Base-by-base conservation (phyloP, 2,888 invertebrate species). In the Abrostola triplasia region DNA sequence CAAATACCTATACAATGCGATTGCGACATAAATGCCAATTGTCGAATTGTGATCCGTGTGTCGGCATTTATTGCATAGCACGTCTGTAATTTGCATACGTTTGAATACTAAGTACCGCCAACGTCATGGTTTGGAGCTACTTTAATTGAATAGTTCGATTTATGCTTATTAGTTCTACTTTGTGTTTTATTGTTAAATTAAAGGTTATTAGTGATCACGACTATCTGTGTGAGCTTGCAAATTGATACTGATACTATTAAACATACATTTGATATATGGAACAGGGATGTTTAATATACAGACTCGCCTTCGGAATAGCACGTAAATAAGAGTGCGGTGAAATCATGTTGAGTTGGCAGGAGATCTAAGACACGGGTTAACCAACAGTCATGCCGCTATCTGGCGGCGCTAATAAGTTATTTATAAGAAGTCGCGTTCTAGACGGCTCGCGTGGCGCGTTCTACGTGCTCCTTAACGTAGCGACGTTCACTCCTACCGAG, bases 21-120 rank as follows among this genome's bases (percentile, higher is more conserved):
- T 91, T 90, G 90, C 88, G 83, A 88, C 90, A 88, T 90, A 92
- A 92, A 92, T 92, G 92, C 85, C 92, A 93, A 93, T 93, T 91
- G 92, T 91, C 92, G 92, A 93, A 93, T 93, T 92, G 93, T 93
- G 94, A 94, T 93, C 93, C 89, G 90, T 89, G 88, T 92, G 90
- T 91, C 92, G 89, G 92, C 93, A 93, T 94, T 94, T 94, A 94
- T 94, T 94, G 93, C 93, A 92, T 91, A 91, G 92, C 93, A 92
- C 93, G 93, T 91, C 90, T 91, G 91, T 89, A 92, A 94, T 94
- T 94, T 94, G 93, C 94, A 94, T 94, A 91, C 91, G 94, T 94
- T 94, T 94, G 94, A 93, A 94, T 94, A 93, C 90, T 92, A 93
- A 94, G 91, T 92, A 88, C 86, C 84, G 77, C 73, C 82, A 83